A percentile compares a stretch with the other conserved stretches of the same genome.
Conservation (phyloP, 2,888 invertebrate species). For the Brachyopa scutellaris region DNA sequence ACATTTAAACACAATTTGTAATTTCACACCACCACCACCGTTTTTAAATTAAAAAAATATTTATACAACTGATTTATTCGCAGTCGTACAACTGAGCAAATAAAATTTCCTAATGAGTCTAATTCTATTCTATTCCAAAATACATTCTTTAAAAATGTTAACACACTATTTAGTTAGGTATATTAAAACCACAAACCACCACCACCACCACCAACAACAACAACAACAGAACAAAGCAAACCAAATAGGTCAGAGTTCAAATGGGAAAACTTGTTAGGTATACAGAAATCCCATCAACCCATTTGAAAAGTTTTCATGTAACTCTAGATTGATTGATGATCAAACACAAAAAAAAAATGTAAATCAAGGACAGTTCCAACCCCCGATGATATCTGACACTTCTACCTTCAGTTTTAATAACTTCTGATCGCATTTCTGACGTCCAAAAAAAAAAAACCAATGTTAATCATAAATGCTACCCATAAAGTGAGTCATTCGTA, state of each 20-base stretch:
- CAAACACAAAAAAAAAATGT: conserved; percentile 50
- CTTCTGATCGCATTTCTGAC: conserved; percentile 20
- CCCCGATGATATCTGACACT: conserved; percentile 22
- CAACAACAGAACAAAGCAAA: no score
- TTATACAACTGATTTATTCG: no score
- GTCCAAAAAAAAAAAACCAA: no score
- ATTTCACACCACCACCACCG: no score
- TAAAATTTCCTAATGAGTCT: no score
- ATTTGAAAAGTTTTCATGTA: conserved; percentile 32
- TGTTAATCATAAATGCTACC: conserved; percentile 15
- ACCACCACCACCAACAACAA: conserved; percentile 11
- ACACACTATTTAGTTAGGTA: no score
- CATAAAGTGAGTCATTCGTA: neutral
- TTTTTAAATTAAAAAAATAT: no score
- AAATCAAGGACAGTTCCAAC: conserved; percentile 57
- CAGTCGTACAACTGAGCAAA: no score
- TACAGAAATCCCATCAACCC: neutral
- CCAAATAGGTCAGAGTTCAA: conserved; percentile 36
- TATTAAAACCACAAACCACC: no score
- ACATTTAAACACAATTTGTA: no score
- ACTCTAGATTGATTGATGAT: conserved; percentile 56
- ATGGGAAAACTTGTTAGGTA: conserved; percentile 24
- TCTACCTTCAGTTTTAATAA: conserved; percentile 24
- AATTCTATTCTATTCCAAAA: no score
- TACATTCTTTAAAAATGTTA: no score